phyloP scores from a whole-genome alignment of 2,888 invertebrate species.

The Ceraclea dissimilis region DNA sequence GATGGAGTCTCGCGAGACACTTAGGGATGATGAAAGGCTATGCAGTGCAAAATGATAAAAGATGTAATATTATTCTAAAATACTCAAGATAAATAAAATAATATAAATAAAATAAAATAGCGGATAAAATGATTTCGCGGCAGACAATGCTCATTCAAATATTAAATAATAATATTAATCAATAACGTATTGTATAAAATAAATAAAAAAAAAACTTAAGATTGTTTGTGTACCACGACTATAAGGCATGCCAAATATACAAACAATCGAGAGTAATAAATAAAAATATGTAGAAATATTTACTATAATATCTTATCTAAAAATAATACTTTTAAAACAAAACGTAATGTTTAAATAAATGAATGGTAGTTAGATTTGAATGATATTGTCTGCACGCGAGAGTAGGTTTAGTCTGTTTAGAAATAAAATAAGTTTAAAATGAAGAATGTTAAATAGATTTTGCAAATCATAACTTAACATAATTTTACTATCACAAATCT shows the following conservation, averaged over 20 bases:
- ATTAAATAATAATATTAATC: conserved; percentile 14
- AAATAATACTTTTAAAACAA: background rate
- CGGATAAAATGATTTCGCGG: conserved; percentile 11
- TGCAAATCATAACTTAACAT: conserved; percentile 28
- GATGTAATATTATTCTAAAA: conserved; percentile 26
- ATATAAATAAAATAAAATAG: conserved; percentile 6
- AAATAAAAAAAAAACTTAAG: conserved; percentile 1
- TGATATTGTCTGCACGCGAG: background rate
- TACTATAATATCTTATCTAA: background rate
- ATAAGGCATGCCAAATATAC: conserved; percentile 14
- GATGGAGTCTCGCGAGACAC: conserved; percentile 2
- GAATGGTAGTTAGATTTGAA: background rate
- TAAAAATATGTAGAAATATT: conserved; percentile 3
- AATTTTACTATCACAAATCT: conserved; percentile 22
- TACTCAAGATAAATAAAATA: conserved; percentile 21
- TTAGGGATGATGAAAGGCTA: background rate
- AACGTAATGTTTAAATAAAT: conserved; percentile 8
- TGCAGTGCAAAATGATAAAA: background rate
- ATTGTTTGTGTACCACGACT: conserved; percentile 11
- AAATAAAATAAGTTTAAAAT: conserved; percentile 16
- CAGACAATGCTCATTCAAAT: conserved; percentile 7
- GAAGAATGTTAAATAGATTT: conserved; percentile 22
- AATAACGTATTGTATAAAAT: conserved; percentile 1
- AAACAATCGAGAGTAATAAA: conserved; percentile 6
- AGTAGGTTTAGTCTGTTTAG: conserved; percentile 11